A percentile compares a stretch with the other conserved stretches of the same genome.
Conservation (phyloP, 2,797 vertebrate genomes). For the Natrix natrix region DNA sequence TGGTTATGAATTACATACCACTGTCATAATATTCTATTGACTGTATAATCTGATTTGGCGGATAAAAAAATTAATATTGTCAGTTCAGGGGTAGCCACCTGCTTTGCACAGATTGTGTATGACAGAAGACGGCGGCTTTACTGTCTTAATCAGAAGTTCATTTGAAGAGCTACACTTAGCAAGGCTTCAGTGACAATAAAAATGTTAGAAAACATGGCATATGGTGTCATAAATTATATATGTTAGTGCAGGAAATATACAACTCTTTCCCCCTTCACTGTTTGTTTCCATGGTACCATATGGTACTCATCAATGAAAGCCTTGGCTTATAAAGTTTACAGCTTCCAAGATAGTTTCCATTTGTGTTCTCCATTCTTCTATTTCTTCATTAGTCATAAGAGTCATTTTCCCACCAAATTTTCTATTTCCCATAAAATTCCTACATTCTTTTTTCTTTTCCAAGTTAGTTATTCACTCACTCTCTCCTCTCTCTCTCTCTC, state of each 20-base stretch:
- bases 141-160: conserved; percentile 15
- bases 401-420: neutral
- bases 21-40: neutral
- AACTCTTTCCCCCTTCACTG: neutral
- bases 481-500: no score
- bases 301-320: neutral
- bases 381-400: neutral
- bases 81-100: conserved; percentile 19
- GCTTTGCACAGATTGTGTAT: conserved; percentile 17
- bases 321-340: neutral
- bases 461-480: neutral
- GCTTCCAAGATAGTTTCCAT: neutral
- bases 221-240: neutral
- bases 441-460: no score
- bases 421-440: neutral
- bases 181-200: conserved; percentile 11
- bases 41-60: conserved; percentile 6
- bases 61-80: conserved; percentile 14
- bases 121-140: neutral
- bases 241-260: neutral
- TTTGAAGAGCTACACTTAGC: conserved; percentile 4
- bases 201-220: conserved; percentile 7
- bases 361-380: neutral
- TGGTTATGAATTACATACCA: conserved; percentile 1
- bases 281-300: neutral